Base-by-base conservation (phyloP, 2,888 invertebrate genomes). In the Agonopterix alstromeriana region DNA sequence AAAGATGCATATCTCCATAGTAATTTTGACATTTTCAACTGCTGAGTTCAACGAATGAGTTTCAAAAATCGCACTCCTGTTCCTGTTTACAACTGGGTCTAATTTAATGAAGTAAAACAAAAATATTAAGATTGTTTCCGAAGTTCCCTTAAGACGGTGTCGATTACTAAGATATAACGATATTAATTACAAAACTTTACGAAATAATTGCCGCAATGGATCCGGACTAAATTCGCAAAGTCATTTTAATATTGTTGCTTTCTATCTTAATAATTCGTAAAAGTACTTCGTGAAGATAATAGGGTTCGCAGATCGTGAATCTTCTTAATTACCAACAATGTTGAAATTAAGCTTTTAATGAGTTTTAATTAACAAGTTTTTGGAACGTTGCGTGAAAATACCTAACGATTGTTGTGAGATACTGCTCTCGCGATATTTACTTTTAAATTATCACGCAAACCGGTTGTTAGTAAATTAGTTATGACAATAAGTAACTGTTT, bases 291-390 rank as follows among this genome's bases (percentile, higher is more conserved):
- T 65, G 69, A 74, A 81, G 77, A 81, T 82, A 82, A 81, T 76
- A 81, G 71, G 75, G 75, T 77, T 76, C 73, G 73, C 73, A 77
- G 81, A 82, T 79, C 81, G 77, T 82, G 82, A 84, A 84, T 85
- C 82, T 85, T 81, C 81, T 82, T 85, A 86, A 85, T 83, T 83
- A 77, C 82, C 82, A 79, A 77, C 83, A 80, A 80, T 82, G 81
- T 81, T 73, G 73, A 82, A 82, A 82, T 82, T 82, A 82, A 80
- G 82, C 81, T 80, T 80, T 79, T 80, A 84, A 83, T 82, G 79
- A 83, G 78, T 83, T 84, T 84, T 83, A 83, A 85, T 85, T 84
- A 85, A 80, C 77, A 82, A 83, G 75, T 83, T 83, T 27, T 75
- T 62, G 67, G 71, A 70, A 77, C 72, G 70, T 71, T 71, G 73